Evolutionary conservation across 2,797 vertebrate species (phyloP).

Genomic region (Eulemur rubriventer): DNA sequence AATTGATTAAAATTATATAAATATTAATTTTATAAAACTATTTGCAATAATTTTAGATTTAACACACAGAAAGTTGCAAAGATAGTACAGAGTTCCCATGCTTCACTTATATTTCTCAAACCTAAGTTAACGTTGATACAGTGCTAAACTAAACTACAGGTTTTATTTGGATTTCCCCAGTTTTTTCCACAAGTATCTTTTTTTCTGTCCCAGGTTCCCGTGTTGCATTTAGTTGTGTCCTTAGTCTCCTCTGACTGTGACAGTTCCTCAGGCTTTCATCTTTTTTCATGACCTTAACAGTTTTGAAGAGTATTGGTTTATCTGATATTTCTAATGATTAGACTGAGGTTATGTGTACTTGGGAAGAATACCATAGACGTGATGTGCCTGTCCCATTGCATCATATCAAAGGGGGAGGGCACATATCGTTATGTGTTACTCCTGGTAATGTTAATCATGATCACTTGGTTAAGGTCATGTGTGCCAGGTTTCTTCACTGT

Average conservation of each 20-base stretch:
- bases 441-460: not conserved
- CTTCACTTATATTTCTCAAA: not conserved
- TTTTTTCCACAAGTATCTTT: not conserved
- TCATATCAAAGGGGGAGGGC: not conserved
- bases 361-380: not conserved
- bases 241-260: not conserved
- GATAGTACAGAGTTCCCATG: not conserved
- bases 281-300: not conserved
- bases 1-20: not conserved
- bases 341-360: not conserved
- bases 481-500: not conserved
- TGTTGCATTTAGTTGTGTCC: not conserved
- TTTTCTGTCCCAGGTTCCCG: not conserved
- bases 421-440: not conserved
- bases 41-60: not conserved
- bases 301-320: not conserved
- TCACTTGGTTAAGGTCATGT: not conserved
- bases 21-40: not conserved
- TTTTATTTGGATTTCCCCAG: not conserved
- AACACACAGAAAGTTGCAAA: not conserved
- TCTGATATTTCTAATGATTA: not conserved
- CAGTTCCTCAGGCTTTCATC: not conserved
- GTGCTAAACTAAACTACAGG: not conserved
- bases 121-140: not conserved
- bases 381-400: not conserved